Evolutionary conservation across 2,888 invertebrate species (phyloP).

Genomic region (Eulithis testata): DNA sequence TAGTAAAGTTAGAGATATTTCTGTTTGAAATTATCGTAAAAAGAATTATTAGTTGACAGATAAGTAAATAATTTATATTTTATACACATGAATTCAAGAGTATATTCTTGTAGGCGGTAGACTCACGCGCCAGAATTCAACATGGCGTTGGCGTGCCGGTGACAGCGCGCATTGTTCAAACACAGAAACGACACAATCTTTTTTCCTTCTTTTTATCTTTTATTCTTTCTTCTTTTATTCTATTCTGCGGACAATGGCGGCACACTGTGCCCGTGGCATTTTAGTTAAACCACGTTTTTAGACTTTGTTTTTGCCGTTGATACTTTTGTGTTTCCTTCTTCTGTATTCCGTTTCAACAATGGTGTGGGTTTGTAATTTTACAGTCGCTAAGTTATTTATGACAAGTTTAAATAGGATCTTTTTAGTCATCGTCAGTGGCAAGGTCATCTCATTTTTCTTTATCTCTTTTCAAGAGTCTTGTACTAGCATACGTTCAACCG

Average conservation of each 20-base stretch:
- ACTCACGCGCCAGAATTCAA: conserved; percentile 63
- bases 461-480: neutral
- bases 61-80: neutral
- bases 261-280: conserved; percentile 72
- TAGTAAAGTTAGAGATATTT: neutral
- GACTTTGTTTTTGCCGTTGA: conserved; percentile 66
- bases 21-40: neutral
- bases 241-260: conserved; percentile 73
- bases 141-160: conserved; percentile 70
- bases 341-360: conserved; percentile 42
- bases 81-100: conserved; percentile 20
- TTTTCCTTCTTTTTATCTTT: conserved; percentile 63
- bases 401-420: conserved; percentile 26
- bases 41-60: neutral
- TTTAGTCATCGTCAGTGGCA: conserved; percentile 10
- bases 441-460: conserved; percentile 16
- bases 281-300: conserved; percentile 74
- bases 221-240: conserved; percentile 71
- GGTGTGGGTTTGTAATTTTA: conserved; percentile 37
- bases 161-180: conserved; percentile 81
- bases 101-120: conserved; percentile 31
- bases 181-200: conserved; percentile 80
- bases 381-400: conserved; percentile 33
- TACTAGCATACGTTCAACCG: neutral
- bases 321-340: conserved; percentile 50